Percentiles rank a stretch among this genome's conserved stretches.
Conservation (phyloP, 2,888 invertebrate species). For the Cerastoderma edule region DNA sequence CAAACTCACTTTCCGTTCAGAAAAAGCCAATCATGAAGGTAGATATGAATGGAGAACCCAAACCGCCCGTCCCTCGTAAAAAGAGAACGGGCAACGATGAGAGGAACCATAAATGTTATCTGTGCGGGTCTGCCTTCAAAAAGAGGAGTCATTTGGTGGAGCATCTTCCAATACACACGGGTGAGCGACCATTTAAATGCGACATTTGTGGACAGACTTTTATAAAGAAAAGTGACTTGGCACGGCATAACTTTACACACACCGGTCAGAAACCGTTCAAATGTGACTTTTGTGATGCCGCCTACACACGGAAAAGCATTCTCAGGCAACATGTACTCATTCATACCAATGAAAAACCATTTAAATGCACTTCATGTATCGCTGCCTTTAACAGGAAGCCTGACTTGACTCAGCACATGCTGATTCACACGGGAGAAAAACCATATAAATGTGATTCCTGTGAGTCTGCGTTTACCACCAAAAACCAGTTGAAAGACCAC, state of each 20-base stretch:
- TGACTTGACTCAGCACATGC: constrained; percentile 7
- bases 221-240: constrained; percentile 19
- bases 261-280: constrained; percentile 20
- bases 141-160: constrained; percentile 16
- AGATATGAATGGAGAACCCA: constrained; percentile 1
- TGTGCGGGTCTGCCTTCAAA: constrained; percentile 13
- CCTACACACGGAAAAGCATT: constrained; percentile 19
- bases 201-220: constrained; percentile 19
- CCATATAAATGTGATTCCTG: constrained; percentile 18
- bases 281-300: constrained; percentile 16
- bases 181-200: constrained; percentile 21
- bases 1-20: background rate
- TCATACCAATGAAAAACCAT: constrained; percentile 19
- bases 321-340: constrained; percentile 9
- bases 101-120: constrained; percentile 21
- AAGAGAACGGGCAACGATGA: constrained; percentile 8
- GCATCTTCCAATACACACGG: constrained; percentile 16
- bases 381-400: constrained; percentile 10
- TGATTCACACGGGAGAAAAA: constrained; percentile 16
- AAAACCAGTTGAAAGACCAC: constrained; percentile 21
- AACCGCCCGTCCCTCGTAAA: constrained; percentile 14
- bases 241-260: constrained; percentile 9
- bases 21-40: constrained; percentile 13
- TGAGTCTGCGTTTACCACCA: constrained; percentile 13
- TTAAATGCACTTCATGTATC: constrained; percentile 12